These are phyloP conservation scores for Neodontobutis hainanensis DNA, from an alignment of 2,113 vertebrate genomes.

Conservation along the genomic window DNA sequence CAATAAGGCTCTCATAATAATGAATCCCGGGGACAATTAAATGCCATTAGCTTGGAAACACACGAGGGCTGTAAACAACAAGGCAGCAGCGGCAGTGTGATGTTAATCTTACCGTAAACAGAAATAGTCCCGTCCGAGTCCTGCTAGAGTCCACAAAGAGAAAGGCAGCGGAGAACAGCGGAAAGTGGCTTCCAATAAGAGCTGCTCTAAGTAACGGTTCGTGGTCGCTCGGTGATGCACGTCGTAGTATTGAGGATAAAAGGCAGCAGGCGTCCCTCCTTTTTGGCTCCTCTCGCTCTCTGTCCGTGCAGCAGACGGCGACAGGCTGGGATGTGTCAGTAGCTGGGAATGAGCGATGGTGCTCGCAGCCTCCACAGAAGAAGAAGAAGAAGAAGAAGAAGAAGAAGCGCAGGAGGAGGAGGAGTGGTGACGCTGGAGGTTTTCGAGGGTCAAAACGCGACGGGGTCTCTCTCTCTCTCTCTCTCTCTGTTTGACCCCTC, in stretches of 20 bases:
- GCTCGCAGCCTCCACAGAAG: slow-evolving; percentile 54
- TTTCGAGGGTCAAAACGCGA: slow-evolving; percentile 82
- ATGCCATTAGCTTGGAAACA: slow-evolving; percentile 22
- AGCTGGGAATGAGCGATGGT: slow-evolving; percentile 63
- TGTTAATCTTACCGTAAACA: slow-evolving; percentile 63
- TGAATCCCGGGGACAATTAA: slow-evolving; percentile 42
- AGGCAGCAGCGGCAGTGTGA: slow-evolving; percentile 43
- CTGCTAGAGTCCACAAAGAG: slow-evolving; percentile 45
- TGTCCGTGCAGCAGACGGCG: slow-evolving; percentile 65
- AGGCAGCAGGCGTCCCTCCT: slow-evolving; percentile 28
- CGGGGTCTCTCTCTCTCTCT: slow-evolving; percentile 74
- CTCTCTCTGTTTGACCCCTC: slow-evolving; percentile 23
- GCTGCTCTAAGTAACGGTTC: slow-evolving; percentile 58
- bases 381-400: slow-evolving; percentile 30
- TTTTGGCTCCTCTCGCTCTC: slow-evolving; percentile 61
- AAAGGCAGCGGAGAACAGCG: slow-evolving; percentile 16
- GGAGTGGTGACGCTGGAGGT: slow-evolving; percentile 65
- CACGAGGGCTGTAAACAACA: slow-evolving; percentile 4
- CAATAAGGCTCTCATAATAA: slow-evolving; percentile 37
- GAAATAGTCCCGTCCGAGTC: slow-evolving; percentile 32
- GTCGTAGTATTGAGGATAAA: slow-evolving; percentile 23
- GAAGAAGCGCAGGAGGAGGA: slow-evolving; percentile 34
- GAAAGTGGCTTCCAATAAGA: slow-evolving; percentile 50
- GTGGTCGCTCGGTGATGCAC: slow-evolving; percentile 49
- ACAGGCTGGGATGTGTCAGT: slow-evolving; percentile 66